Percentiles rank a stretch among this genome's conserved stretches.
Evolutionary conservation across 1,140 invertebrate genomes (phyloP).

Genomic region (Magallana angulata): DNA sequence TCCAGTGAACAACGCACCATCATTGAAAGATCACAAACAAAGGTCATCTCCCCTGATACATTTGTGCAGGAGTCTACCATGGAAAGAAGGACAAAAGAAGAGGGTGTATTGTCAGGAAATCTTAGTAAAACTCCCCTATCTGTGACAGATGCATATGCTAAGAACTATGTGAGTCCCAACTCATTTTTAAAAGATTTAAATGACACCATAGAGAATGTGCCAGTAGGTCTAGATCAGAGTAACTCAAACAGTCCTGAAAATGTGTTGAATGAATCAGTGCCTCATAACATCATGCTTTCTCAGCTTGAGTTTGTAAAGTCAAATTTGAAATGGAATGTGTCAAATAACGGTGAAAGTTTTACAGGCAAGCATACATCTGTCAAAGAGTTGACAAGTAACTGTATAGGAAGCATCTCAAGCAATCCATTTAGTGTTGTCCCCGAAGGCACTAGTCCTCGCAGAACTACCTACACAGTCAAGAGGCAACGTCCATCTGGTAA

Average conservation of each 20-base stretch:
- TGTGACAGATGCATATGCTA: background rate
- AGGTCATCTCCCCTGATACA: background rate
- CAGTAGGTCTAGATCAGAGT: slow-evolving; percentile 7
- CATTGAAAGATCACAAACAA: background rate
- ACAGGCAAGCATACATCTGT: background rate
- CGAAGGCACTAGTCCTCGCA: slow-evolving; percentile 57
- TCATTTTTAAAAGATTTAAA: slow-evolving; percentile 68
- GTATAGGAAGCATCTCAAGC: background rate
- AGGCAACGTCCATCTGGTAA: background rate
- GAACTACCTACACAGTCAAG: slow-evolving; percentile 58
- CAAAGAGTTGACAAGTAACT: background rate
- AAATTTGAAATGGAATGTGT: slow-evolving; percentile 45
- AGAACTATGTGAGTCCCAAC: slow-evolving; percentile 64
- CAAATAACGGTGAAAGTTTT: background rate
- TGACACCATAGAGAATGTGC: slow-evolving; percentile 40
- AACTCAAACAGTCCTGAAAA: slow-evolving; percentile 63
- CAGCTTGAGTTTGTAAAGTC: slow-evolving; percentile 62
- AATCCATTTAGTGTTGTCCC: slow-evolving; percentile 43
- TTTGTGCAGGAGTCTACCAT: background rate
- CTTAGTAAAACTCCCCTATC: background rate
- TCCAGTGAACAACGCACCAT: background rate
- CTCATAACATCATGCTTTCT: slow-evolving; percentile 65
- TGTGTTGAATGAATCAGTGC: slow-evolving; percentile 65
- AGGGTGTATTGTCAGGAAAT: background rate
- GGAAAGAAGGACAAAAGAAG: background rate